phyloP scores from a whole-genome alignment of 2,797 vertebrate species.

The Arctocebus calabarensis region DNA sequence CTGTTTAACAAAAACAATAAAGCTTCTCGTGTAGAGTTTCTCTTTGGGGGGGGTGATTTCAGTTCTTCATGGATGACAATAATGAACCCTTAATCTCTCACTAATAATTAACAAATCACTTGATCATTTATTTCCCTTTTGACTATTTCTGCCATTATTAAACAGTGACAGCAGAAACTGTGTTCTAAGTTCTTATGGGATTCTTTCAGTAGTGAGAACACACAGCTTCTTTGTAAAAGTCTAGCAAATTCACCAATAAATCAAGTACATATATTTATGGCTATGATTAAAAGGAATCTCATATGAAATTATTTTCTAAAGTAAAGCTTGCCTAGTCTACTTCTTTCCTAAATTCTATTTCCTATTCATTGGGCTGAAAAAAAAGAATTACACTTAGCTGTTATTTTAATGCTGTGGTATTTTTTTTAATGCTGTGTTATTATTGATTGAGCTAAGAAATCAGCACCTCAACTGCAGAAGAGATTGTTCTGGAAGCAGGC shows the following conservation, averaged over 20 bases:
- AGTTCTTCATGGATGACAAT: background rate
- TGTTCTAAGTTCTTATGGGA: background rate
- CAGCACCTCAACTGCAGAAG: background rate
- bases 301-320: slow-evolving; percentile 32
- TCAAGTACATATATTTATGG: background rate
- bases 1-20: slow-evolving; percentile 5
- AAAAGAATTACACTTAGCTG: background rate
- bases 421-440: background rate
- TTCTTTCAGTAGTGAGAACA: background rate
- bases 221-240: background rate
- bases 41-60: slow-evolving; percentile 20
- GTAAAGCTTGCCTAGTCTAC: background rate
- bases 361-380: background rate
- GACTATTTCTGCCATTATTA: slow-evolving; percentile 48
- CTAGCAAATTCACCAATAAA: background rate
- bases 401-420: background rate
- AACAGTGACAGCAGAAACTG: slow-evolving; percentile 8
- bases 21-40: slow-evolving; percentile 3
- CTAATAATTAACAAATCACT: slow-evolving; percentile 45
- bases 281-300: slow-evolving; percentile 30
- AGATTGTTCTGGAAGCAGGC: background rate
- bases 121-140: slow-evolving; percentile 26
- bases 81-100: background rate
- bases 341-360: slow-evolving; percentile 45
- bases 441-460: slow-evolving; percentile 7